Percentiles rank a stretch among this genome's conserved stretches.
Evolutionary conservation across 2,888 invertebrate genomes (phyloP).

Genomic region (Dioctria linearis): DNA sequence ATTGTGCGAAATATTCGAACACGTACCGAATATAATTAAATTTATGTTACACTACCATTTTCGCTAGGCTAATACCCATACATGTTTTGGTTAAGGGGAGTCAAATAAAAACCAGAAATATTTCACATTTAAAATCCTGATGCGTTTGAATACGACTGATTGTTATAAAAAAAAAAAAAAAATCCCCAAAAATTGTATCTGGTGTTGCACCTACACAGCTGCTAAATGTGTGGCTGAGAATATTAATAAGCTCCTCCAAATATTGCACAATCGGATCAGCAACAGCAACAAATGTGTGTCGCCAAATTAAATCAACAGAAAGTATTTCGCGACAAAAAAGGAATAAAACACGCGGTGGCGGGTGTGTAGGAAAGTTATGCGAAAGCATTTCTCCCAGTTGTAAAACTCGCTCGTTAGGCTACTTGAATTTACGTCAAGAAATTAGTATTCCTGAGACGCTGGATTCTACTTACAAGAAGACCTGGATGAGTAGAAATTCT

Average conservation of each 20-base stretch:
- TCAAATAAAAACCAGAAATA: neutral
- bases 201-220: neutral
- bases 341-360: too few species aligned
- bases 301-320: conserved; percentile 44
- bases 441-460: conserved; percentile 20
- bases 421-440: conserved; percentile 2
- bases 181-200: neutral
- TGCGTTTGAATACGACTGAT: conserved; percentile 5
- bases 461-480: conserved; percentile 14
- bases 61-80: neutral
- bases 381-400: conserved; percentile 17
- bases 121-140: neutral
- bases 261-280: conserved; percentile 14
- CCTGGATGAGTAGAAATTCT: conserved; percentile 8
- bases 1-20: conserved; percentile 5
- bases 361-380: neutral
- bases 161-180: neutral
- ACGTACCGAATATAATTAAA: neutral
- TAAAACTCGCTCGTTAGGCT: conserved; percentile 1
- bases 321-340: conserved; percentile 12
- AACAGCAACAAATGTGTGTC: conserved; percentile 12
- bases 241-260: conserved; percentile 25
- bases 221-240: conserved; percentile 20
- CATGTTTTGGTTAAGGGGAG: neutral
- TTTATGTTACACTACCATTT: neutral